phyloP scores from a whole-genome alignment of 2,797 vertebrate genomes.

The Astyanax mexicanus region DNA sequence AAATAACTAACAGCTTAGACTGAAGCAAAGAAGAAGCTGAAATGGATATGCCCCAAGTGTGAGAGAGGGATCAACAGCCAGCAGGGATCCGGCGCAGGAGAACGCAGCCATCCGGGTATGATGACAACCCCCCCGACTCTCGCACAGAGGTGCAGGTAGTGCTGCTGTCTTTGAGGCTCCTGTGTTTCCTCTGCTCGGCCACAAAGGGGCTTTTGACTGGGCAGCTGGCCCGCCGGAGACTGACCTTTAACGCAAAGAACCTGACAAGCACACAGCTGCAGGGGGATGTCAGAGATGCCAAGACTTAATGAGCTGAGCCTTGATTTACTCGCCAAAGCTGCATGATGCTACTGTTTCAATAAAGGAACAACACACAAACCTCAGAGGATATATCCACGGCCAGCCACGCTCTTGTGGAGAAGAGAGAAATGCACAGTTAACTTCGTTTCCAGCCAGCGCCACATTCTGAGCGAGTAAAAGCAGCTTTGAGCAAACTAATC shows the following conservation, averaged over 20 bases:
- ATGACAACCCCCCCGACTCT: slow-evolving; percentile 43
- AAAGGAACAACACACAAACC: slow-evolving; percentile 26
- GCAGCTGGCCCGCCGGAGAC: slow-evolving; percentile 53
- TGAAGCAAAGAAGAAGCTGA: slow-evolving; percentile 12
- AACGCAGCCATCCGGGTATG: slow-evolving; percentile 33
- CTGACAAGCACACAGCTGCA: slow-evolving; percentile 57
- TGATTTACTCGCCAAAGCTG: slow-evolving; percentile 50
- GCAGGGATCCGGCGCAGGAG: slow-evolving; percentile 14
- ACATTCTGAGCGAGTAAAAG: background rate
- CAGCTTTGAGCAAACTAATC: background rate
- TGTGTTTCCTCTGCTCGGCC: slow-evolving; percentile 35
- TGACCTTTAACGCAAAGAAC: slow-evolving; percentile 53
- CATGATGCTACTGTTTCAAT: slow-evolving; percentile 29
- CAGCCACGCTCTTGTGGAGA: background rate
- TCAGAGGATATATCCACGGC: slow-evolving; percentile 8
- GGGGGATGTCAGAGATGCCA: slow-evolving; percentile 53
- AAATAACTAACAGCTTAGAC: background rate
- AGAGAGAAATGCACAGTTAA: slow-evolving; percentile 11
- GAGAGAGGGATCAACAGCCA: slow-evolving; percentile 2
- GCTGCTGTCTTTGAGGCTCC: slow-evolving; percentile 40
- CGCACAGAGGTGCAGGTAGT: slow-evolving; percentile 47
- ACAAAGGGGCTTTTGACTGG: slow-evolving; percentile 56
- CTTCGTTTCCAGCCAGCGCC: background rate
- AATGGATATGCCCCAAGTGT: slow-evolving; percentile 18
- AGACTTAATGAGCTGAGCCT: slow-evolving; percentile 54